Percentiles rank a stretch among this genome's conserved stretches.
These are phyloP conservation scores for Alectoris magna DNA, from an alignment of 2,797 vertebrate species.

Conservation along the genomic window DNA sequence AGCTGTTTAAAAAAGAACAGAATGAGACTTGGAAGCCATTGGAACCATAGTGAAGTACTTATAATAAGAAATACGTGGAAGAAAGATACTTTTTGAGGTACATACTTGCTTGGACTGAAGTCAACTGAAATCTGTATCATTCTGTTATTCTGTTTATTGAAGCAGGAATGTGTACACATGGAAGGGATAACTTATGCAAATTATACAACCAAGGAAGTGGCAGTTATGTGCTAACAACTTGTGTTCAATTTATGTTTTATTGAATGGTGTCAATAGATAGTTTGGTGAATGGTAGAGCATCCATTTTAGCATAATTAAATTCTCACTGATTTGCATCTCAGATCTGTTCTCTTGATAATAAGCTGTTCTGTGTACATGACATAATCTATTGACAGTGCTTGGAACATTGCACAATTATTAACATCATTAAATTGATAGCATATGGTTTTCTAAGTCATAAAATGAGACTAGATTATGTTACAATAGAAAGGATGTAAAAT, in stretches of 20 bases:
- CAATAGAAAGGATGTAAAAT: constrained; percentile 5
- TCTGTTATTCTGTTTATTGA: constrained; percentile 38
- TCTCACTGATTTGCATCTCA: constrained; percentile 29
- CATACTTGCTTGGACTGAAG: background rate
- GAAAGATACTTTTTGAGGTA: background rate
- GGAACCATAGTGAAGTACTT: background rate
- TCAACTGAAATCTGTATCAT: background rate
- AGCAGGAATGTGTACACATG: background rate
- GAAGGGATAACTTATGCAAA: background rate
- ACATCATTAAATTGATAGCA: constrained; percentile 38
- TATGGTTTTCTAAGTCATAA: constrained; percentile 38
- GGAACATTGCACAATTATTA: constrained; percentile 3
- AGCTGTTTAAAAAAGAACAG: background rate
- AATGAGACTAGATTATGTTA: constrained; percentile 32
- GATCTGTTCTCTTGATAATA: constrained; percentile 37
- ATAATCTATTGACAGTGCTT: constrained; percentile 35
- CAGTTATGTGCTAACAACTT: background rate
- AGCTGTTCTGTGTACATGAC: background rate
- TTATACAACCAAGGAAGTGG: background rate
- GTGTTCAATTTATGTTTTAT: constrained; percentile 1
- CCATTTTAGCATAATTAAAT: constrained; percentile 26
- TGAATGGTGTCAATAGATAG: background rate
- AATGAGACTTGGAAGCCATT: background rate
- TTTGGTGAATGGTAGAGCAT: constrained; percentile 2
- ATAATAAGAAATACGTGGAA: background rate